These are phyloP conservation scores for Origma solitaria DNA, from an alignment of 2,113 vertebrate genomes.

Conservation along the genomic window DNA sequence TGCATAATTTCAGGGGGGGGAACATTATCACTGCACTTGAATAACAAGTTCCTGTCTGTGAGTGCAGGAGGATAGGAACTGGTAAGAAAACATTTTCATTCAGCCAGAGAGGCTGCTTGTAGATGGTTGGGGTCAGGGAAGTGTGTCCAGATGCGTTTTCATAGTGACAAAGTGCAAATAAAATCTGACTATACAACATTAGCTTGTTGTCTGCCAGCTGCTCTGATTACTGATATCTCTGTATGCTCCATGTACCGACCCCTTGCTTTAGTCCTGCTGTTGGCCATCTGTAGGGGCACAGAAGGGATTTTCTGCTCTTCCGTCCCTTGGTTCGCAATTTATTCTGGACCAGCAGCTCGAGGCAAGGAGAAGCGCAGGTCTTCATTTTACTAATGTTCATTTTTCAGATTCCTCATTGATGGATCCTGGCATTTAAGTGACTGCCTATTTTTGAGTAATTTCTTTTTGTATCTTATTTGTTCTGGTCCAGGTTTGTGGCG, in stretches of 20 bases:
- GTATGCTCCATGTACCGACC: rapidly evolving
- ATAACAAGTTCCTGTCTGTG: neutral
- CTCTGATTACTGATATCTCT: neutral
- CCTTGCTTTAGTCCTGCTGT: neutral
- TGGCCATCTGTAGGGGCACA: neutral
- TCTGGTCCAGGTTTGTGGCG: neutral
- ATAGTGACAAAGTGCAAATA: neutral
- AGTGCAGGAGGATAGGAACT: neutral
- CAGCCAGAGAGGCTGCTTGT: neutral
- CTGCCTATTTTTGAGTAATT: neutral
- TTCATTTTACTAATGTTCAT: neutral
- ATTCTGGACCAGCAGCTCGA: neutral
- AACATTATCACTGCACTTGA: neutral
- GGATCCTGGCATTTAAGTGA: neutral
- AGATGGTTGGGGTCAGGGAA: neutral
- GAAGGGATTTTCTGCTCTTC: neutral
- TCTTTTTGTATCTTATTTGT: neutral
- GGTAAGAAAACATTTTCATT: neutral
- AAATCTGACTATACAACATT: neutral
- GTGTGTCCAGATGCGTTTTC: neutral
- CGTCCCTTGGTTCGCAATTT: neutral
- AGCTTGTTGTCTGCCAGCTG: neutral
- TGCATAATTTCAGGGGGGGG: neutral
- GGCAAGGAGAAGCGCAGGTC: neutral
- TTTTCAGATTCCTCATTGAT: neutral